These are phyloP conservation scores for Sisor rabdophorus DNA, from an alignment of 2,113 vertebrate species.

Conservation along the genomic window DNA sequence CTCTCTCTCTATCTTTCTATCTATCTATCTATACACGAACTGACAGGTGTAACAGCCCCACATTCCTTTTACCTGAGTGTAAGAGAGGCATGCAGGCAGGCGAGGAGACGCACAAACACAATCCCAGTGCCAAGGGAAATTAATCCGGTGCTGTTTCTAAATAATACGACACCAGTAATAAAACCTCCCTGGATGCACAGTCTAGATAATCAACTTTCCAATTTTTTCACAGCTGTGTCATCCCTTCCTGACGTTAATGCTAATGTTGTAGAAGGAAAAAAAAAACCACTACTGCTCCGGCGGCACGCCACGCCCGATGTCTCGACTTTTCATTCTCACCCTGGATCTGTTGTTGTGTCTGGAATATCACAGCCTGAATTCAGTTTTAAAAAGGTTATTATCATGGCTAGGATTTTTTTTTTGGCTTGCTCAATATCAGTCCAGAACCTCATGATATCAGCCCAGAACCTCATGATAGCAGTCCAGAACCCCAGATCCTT, in stretches of 20 bases:
- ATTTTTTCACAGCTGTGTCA: neutral
- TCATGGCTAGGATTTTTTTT: too few species aligned
- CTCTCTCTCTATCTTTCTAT: too few species aligned
- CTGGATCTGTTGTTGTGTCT: neutral
- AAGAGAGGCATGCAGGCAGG: neutral
- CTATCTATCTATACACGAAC: neutral
- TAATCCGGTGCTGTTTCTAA: constrained; percentile 1
- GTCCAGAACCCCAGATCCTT: too few species aligned
- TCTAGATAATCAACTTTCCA: neutral
- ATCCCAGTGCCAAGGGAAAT: neutral
- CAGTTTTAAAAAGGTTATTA: too few species aligned
- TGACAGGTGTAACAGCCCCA: neutral
- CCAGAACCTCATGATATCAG: neutral
- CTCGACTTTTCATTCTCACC: neutral
- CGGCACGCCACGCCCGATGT: neutral
- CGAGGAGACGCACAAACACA: neutral
- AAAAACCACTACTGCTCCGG: neutral
- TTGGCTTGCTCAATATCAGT: neutral
- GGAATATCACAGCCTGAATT: too few species aligned
- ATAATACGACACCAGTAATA: constrained; percentile 4
- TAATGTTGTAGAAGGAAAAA: neutral
- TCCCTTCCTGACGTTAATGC: neutral
- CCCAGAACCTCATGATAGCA: too few species aligned
- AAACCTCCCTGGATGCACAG: neutral
- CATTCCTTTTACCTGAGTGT: too few species aligned